Conservation (phyloP, 1,140 invertebrate species). For the Euglossa dilemma region DNA sequence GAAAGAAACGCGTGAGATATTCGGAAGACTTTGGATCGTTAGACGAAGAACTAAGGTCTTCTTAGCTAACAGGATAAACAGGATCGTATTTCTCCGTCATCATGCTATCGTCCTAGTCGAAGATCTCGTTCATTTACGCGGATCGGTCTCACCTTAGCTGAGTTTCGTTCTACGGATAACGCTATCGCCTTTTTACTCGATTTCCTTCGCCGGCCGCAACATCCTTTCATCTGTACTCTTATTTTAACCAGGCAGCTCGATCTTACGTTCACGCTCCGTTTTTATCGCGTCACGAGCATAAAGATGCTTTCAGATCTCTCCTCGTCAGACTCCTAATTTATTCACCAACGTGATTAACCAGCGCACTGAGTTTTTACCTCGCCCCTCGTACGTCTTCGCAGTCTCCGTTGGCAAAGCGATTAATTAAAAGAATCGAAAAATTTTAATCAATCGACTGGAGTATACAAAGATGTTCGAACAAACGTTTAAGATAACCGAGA, state of each 20-base stretch:
- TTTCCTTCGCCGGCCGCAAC: constrained; percentile 53
- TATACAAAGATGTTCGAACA: no score
- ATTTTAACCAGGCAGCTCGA: constrained; percentile 15
- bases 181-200: constrained; percentile 44
- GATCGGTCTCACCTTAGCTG: constrained; percentile 37
- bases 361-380: neutral
- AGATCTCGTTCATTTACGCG: constrained; percentile 48
- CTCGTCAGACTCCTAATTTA: neutral
- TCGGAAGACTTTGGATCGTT: no score
- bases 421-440: no score
- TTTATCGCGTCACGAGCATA: constrained; percentile 10
- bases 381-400: no score
- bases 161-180: constrained; percentile 46
- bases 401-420: neutral
- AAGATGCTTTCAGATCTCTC: neutral
- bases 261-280: neutral
- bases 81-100: no score
- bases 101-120: neutral
- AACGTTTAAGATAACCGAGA: no score
- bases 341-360: neutral
- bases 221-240: constrained; percentile 43
- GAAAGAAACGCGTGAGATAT: no score
- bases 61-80: no score
- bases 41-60: no score
- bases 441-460: no score